phyloP scores from a whole-genome alignment of 92 coral and sea anemone species.

The Zoanthus sociatus region DNA sequence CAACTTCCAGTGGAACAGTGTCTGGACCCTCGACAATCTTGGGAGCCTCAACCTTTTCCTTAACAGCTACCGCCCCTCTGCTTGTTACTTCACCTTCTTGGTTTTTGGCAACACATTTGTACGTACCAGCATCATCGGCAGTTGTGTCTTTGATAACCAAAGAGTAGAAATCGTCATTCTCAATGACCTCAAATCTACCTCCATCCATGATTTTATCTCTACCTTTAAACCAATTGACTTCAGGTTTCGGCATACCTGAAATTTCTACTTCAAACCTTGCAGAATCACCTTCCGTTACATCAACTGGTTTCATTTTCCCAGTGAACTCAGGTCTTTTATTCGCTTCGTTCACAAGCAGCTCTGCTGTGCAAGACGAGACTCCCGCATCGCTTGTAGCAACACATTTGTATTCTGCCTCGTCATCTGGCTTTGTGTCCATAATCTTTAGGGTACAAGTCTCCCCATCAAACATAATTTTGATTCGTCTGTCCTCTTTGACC shows the following conservation, averaged over 20 bases:
- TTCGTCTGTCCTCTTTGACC: slow-evolving; percentile 74
- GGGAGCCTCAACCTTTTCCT: slow-evolving; percentile 77
- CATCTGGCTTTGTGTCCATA: slow-evolving; percentile 73
- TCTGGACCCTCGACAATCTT: slow-evolving; percentile 61
- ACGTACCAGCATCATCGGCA: slow-evolving; percentile 66
- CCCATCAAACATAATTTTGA: slow-evolving; percentile 74
- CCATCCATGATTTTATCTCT: slow-evolving; percentile 69
- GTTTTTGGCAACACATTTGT: slow-evolving; percentile 84
- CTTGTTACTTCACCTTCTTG: slow-evolving; percentile 87
- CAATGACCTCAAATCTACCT: slow-evolving; percentile 80
- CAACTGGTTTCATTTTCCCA: slow-evolving; percentile 77
- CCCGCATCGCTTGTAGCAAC: slow-evolving; percentile 79
- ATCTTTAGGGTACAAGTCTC: slow-evolving; percentile 76
- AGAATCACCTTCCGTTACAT: slow-evolving; percentile 74
- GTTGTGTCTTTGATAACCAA: slow-evolving; percentile 65
- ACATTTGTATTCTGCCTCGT: slow-evolving; percentile 90
- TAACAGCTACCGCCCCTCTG: slow-evolving; percentile 85
- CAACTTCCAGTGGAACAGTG: slow-evolving; percentile 58
- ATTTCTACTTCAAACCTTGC: slow-evolving; percentile 78
- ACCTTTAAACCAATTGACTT: slow-evolving; percentile 83
- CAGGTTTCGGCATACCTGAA: slow-evolving; percentile 82
- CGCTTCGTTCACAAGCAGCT: slow-evolving; percentile 85
- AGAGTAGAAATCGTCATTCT: slow-evolving; percentile 70
- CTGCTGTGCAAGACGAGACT: slow-evolving; percentile 76
- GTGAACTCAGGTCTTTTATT: slow-evolving; percentile 74